Evolutionary conservation across 2,113 vertebrate genomes (phyloP).

Genomic region (Axis porcinus): DNA sequence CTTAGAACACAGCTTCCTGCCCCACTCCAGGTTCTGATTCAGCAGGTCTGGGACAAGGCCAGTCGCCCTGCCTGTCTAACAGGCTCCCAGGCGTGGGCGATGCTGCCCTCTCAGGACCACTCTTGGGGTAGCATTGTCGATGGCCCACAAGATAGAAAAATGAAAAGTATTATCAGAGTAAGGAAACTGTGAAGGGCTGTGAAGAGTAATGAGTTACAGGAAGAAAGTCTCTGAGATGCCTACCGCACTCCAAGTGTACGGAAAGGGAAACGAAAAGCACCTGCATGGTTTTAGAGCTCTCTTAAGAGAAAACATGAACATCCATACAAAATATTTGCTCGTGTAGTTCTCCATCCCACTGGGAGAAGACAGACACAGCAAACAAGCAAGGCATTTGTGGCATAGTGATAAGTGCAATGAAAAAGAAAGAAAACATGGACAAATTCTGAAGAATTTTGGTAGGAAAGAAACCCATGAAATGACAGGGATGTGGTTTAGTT

Average conservation of each 20-base stretch:
- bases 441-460: not conserved
- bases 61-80: not conserved
- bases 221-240: not conserved
- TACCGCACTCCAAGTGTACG: not conserved
- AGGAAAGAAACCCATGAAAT: not conserved
- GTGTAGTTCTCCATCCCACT: not conserved
- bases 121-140: fast-evolving
- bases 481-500: not conserved
- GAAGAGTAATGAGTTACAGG: not conserved
- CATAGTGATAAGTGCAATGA: not conserved
- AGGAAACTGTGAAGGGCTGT: not conserved
- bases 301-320: not conserved
- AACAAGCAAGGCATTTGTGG: not conserved
- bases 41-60: not conserved
- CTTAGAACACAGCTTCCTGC: not conserved
- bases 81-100: no score
- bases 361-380: not conserved
- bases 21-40: not conserved
- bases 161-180: no score
- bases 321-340: not conserved
- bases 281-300: not conserved
- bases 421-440: not conserved
- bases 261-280: not conserved
- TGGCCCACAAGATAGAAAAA: not conserved
- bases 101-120: fast-evolving